Conservation (phyloP, 2,797 vertebrate species). For the Adrianichthys oophorus region DNA sequence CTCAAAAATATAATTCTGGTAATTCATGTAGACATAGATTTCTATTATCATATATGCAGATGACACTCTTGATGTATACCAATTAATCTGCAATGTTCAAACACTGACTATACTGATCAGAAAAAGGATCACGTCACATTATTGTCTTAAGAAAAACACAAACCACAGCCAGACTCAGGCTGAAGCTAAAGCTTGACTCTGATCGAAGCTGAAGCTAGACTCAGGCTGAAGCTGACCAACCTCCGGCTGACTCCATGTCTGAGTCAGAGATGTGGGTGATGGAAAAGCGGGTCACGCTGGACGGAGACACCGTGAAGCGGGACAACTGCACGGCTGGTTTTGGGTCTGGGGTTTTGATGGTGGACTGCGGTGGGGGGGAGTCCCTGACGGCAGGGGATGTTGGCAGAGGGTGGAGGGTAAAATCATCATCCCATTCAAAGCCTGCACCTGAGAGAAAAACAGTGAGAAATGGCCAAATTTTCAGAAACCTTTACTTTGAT, state of each 20-base stretch:
- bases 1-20: no score
- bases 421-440: constrained; percentile 88
- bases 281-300: constrained; percentile 89
- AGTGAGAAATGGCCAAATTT: not conserved
- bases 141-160: no score
- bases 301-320: constrained; percentile 91
- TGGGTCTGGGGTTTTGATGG: constrained; percentile 54
- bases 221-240: constrained; percentile 58
- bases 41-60: no score
- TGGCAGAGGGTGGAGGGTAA: constrained; percentile 80
- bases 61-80: no score
- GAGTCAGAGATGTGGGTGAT: constrained; percentile 94
- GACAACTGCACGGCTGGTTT: constrained; percentile 77
- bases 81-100: no score
- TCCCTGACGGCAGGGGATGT: constrained; percentile 67
- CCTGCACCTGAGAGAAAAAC: constrained; percentile 72
- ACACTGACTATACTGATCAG: no score
- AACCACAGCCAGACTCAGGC: no score
- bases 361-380: constrained; percentile 41
- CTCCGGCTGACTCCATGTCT: constrained; percentile 83
- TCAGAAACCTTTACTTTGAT: no score
- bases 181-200: no score
- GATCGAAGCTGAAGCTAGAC: no score
- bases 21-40: no score
- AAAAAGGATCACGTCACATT: no score